Conservation (phyloP, 1,140 invertebrate genomes). For the Zaprionus ghesquierei region DNA sequence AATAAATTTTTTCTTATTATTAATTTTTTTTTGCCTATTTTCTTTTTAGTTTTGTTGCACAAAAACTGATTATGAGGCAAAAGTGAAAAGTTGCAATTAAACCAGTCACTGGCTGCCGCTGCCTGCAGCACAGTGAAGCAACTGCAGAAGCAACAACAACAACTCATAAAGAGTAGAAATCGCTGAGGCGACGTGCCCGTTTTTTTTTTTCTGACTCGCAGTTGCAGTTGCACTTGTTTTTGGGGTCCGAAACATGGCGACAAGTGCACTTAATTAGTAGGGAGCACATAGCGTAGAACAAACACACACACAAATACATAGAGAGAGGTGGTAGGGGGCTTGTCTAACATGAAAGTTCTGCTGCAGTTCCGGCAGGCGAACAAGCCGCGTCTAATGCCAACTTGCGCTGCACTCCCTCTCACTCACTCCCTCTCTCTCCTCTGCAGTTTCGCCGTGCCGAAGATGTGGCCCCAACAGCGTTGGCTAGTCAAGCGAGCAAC, state of each 20-base stretch:
- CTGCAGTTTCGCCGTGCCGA: constrained; percentile 45
- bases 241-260: constrained; percentile 48
- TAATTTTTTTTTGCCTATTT: constrained; percentile 24
- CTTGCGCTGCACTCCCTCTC: constrained; percentile 35
- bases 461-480: constrained; percentile 72
- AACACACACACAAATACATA: neutral
- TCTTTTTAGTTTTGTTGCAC: constrained; percentile 25
- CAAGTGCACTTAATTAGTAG: constrained; percentile 77
- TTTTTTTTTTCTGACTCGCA: constrained; percentile 32
- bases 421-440: constrained; percentile 9
- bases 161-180: constrained; percentile 76
- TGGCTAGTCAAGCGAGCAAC: constrained; percentile 75
- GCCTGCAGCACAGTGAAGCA: constrained; percentile 44
- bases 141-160: constrained; percentile 44
- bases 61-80: constrained; percentile 78
- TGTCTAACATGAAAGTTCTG: constrained; percentile 18
- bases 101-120: constrained; percentile 71
- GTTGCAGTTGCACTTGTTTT: constrained; percentile 27
- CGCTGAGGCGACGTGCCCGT: constrained; percentile 52
- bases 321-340: neutral
- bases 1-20: constrained; percentile 63
- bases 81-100: constrained; percentile 80
- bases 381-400: constrained; percentile 59
- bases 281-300: constrained; percentile 23
- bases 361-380: constrained; percentile 64